phyloP scores from a whole-genome alignment of 2,888 invertebrate species.

The Ormyrus thymus region DNA sequence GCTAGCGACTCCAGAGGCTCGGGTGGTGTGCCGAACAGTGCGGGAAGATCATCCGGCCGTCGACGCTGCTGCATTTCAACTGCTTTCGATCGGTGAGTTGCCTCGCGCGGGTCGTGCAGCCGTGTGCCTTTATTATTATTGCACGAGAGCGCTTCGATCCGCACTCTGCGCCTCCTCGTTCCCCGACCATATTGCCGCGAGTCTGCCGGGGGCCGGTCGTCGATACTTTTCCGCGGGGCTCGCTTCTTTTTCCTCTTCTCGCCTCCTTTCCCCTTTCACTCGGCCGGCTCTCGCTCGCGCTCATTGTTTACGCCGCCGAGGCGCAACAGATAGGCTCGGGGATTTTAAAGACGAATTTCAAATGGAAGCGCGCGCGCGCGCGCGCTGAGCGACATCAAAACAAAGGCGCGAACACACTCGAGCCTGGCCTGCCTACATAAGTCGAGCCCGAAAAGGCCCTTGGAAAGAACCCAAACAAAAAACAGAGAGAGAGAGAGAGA shows the following conservation, averaged over 20 bases:
- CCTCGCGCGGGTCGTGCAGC: too few relatives aligned
- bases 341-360: background rate
- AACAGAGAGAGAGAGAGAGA: background rate
- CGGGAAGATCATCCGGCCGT: background rate
- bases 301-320: background rate
- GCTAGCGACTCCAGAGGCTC: slow-evolving; percentile 67
- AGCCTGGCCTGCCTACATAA: background rate
- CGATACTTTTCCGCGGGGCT: background rate
- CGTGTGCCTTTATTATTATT: too few relatives aligned
- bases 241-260: background rate
- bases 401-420: background rate
- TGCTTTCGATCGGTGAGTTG: slow-evolving; percentile 42
- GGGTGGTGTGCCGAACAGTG: slow-evolving; percentile 59
- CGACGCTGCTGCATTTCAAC: slow-evolving; percentile 19
- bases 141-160: too few relatives aligned
- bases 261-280: background rate
- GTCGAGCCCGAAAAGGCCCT: background rate
- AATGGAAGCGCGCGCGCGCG: background rate
- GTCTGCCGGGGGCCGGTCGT: too few relatives aligned
- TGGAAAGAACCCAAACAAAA: slow-evolving; percentile 17
- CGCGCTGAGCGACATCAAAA: background rate
- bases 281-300: background rate
- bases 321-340: background rate
- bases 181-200: too few relatives aligned
- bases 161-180: too few relatives aligned